Percentiles rank a stretch among this genome's conserved stretches.
These are phyloP conservation scores for Sesia apiformis DNA, from an alignment of 2,888 invertebrate genomes.

Conservation along the genomic window DNA sequence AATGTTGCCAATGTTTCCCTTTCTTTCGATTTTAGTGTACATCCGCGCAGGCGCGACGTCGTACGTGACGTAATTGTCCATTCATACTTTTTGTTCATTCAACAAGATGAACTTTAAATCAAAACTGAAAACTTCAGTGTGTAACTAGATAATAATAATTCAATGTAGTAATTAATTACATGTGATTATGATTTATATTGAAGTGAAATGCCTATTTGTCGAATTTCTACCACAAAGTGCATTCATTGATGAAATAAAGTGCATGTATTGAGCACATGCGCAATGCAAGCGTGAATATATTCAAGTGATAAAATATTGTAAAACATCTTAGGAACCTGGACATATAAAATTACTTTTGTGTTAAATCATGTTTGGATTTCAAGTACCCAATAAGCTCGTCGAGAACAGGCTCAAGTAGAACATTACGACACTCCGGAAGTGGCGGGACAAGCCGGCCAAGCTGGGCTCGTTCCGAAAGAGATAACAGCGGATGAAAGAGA, in stretches of 20 bases:
- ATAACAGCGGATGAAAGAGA: slow-evolving; percentile 75
- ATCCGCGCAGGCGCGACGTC: slow-evolving; percentile 63
- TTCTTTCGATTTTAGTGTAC: slow-evolving; percentile 18
- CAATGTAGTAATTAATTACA: too few species aligned
- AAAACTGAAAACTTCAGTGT: not conserved
- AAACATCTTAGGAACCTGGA: slow-evolving; percentile 28
- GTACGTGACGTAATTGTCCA: slow-evolving; percentile 72
- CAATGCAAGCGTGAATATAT: slow-evolving; percentile 42
- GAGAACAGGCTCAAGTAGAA: slow-evolving; percentile 62
- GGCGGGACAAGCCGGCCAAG: slow-evolving; percentile 69
- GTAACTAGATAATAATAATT: not conserved
- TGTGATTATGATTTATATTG: too few species aligned
- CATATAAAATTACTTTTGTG: slow-evolving; percentile 21
- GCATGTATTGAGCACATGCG: slow-evolving; percentile 63
- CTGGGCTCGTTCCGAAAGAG: slow-evolving; percentile 71
- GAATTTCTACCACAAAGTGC: slow-evolving; percentile 22
- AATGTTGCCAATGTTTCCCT: not conserved
- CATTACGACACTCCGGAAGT: slow-evolving; percentile 75
- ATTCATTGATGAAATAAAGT: slow-evolving; percentile 59
- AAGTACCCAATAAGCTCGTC: slow-evolving; percentile 26
- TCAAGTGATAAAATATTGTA: slow-evolving; percentile 21
- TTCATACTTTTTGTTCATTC: slow-evolving; percentile 73
- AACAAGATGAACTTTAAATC: slow-evolving; percentile 7
- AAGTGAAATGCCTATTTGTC: too few species aligned
- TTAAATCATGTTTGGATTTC: slow-evolving; percentile 30